These are phyloP conservation scores for Typhlichthys eigenmanni DNA, from an alignment of 2,797 vertebrate species.

Conservation along the genomic window DNA sequence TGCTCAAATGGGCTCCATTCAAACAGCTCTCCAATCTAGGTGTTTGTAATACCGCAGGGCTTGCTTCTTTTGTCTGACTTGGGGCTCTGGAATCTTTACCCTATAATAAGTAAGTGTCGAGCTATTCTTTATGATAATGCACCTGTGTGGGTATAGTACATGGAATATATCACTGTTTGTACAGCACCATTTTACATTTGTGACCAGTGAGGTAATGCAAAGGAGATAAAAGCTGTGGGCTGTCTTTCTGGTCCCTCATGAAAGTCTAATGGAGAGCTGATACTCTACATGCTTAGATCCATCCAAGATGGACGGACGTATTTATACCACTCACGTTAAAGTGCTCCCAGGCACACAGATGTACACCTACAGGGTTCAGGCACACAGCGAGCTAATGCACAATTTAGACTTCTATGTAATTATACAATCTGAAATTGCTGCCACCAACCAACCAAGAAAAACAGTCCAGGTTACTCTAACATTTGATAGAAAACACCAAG, in stretches of 20 bases:
- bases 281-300: slow-evolving; percentile 53
- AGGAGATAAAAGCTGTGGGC: slow-evolving; percentile 62
- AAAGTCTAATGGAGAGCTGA: slow-evolving; percentile 70
- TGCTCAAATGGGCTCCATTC: slow-evolving; percentile 44
- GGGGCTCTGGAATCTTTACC: slow-evolving; percentile 24
- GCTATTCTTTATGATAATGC: slow-evolving; percentile 61
- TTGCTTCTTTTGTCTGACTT: slow-evolving; percentile 35
- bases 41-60: slow-evolving; percentile 48
- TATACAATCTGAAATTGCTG: slow-evolving; percentile 49
- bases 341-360: slow-evolving; percentile 63
- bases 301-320: slow-evolving; percentile 45
- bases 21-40: slow-evolving; percentile 38
- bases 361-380: slow-evolving; percentile 69
- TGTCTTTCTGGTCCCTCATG: slow-evolving; percentile 64
- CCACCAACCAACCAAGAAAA: slow-evolving; percentile 21
- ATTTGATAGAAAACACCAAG: slow-evolving; percentile 24
- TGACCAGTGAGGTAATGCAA: slow-evolving; percentile 53
- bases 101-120: slow-evolving; percentile 35
- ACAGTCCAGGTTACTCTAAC: slow-evolving; percentile 21
- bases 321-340: slow-evolving; percentile 64
- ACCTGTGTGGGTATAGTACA: slow-evolving; percentile 44
- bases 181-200: slow-evolving; percentile 37
- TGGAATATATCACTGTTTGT: slow-evolving; percentile 49
- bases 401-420: slow-evolving; percentile 60
- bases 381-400: slow-evolving; percentile 58